phyloP scores from a whole-genome alignment of 2,888 invertebrate genomes.

The Omphaloscelis lunosa region DNA sequence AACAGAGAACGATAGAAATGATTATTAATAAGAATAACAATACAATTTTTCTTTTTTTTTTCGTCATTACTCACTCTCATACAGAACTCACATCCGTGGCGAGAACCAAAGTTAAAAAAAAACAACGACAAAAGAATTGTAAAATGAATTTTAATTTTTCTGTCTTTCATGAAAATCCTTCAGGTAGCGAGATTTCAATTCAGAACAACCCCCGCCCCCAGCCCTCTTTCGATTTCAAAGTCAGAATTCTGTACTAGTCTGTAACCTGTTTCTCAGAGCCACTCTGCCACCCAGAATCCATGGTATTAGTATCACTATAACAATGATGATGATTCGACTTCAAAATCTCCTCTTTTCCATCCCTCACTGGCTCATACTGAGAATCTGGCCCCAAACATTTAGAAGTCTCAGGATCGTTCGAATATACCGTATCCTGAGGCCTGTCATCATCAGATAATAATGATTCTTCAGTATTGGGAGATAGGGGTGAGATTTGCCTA shows the following conservation, averaged over 20 bases:
- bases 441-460: slow-evolving; percentile 84
- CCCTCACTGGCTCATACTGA: slow-evolving; percentile 85
- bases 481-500: slow-evolving; percentile 81
- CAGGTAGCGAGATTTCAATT: neutral
- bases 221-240: neutral
- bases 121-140: neutral
- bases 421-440: slow-evolving; percentile 77
- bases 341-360: slow-evolving; percentile 82
- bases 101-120: neutral
- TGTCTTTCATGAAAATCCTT: neutral
- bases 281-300: slow-evolving; percentile 93
- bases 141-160: neutral
- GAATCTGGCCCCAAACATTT: slow-evolving; percentile 86
- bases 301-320: slow-evolving; percentile 91
- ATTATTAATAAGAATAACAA: slow-evolving; percentile 2
- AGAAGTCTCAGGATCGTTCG: slow-evolving; percentile 82
- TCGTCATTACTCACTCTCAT: neutral
- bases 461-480: slow-evolving; percentile 87
- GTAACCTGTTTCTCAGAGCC: slow-evolving; percentile 92
- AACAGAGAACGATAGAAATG: neutral
- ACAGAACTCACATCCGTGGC: neutral
- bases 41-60: neutral
- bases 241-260: slow-evolving; percentile 68
- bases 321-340: slow-evolving; percentile 89
- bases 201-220: too few relatives aligned